phyloP scores from a whole-genome alignment of 1,140 invertebrate genomes.

The Ostrea edulis region DNA sequence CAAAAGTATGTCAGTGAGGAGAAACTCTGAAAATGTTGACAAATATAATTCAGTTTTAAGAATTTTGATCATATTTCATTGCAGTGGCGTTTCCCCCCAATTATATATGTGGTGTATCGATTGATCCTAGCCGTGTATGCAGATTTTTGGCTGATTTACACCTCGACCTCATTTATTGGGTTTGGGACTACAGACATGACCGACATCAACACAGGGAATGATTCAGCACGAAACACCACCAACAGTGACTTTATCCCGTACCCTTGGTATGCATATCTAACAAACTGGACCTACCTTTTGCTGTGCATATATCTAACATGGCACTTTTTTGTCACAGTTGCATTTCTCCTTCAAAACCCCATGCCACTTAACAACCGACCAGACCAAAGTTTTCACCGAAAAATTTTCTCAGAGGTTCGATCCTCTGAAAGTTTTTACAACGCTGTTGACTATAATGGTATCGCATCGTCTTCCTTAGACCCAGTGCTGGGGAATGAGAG shows the following conservation, averaged over 20 bases:
- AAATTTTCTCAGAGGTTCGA: constrained; percentile 48
- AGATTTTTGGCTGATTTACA: constrained; percentile 62
- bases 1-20: too few species aligned
- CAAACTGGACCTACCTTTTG: constrained; percentile 67
- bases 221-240: neutral
- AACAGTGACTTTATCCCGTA: constrained; percentile 29
- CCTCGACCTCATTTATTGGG: constrained; percentile 11
- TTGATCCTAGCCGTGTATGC: constrained; percentile 59
- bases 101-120: constrained; percentile 60
- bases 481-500: neutral
- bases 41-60: too few species aligned
- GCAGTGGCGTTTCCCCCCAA: constrained; percentile 65
- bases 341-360: constrained; percentile 20
- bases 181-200: neutral
- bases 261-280: constrained; percentile 62
- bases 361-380: neutral
- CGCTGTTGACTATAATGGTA: neutral
- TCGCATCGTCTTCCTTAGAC: neutral
- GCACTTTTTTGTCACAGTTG: constrained; percentile 47
- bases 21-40: too few species aligned
- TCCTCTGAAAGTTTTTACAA: constrained; percentile 49
- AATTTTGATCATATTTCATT: constrained; percentile 14
- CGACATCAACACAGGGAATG: neutral
- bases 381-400: neutral
- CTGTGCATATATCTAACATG: constrained; percentile 56